Percentiles rank a stretch among this genome's conserved stretches.
phyloP scores from a whole-genome alignment of 2,888 invertebrate genomes.

The Megalurothrips usitatus region DNA sequence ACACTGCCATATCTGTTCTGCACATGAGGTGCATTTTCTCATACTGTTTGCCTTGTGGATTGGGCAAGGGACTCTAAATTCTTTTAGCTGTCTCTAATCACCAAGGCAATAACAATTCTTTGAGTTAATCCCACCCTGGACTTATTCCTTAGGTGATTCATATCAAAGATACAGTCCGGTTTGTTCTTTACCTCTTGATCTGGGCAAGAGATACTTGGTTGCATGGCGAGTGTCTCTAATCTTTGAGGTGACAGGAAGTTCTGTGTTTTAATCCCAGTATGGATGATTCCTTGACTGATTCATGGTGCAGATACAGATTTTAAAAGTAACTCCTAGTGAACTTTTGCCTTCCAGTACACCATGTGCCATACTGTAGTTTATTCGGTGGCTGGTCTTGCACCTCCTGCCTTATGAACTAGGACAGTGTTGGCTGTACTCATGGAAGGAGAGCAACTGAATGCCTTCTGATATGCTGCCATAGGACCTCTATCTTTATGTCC shows the following conservation, averaged over 20 bases:
- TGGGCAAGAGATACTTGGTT: conserved; percentile 34
- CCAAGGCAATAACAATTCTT: conserved; percentile 45
- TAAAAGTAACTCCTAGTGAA: neutral
- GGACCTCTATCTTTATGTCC: conserved; percentile 81
- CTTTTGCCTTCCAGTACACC: conserved; percentile 30
- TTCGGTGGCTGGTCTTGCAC: neutral
- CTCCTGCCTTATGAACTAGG: conserved; percentile 40
- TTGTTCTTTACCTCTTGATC: conserved; percentile 29
- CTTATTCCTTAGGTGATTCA: conserved; percentile 43
- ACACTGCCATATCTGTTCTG: conserved; percentile 39
- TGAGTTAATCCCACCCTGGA: conserved; percentile 44
- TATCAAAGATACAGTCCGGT: conserved; percentile 43
- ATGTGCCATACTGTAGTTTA: conserved; percentile 1
- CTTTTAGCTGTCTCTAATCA: conserved; percentile 33
- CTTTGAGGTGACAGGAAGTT: conserved; percentile 46
- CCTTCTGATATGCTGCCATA: conserved; percentile 63
- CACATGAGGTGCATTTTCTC: neutral
- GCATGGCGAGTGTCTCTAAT: conserved; percentile 45
- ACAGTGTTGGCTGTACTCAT: conserved; percentile 60
- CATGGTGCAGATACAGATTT: conserved; percentile 44
- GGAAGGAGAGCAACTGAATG: conserved; percentile 59
- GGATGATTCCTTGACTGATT: conserved; percentile 43
- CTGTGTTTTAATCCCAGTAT: conserved; percentile 46
- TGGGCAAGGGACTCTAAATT: conserved; percentile 35
- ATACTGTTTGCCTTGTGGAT: conserved; percentile 28